Percentiles rank a stretch among this genome's conserved stretches.
Evolutionary conservation across 2,797 vertebrate species (phyloP).

Genomic region (Lepilemur ruficaudatus): DNA sequence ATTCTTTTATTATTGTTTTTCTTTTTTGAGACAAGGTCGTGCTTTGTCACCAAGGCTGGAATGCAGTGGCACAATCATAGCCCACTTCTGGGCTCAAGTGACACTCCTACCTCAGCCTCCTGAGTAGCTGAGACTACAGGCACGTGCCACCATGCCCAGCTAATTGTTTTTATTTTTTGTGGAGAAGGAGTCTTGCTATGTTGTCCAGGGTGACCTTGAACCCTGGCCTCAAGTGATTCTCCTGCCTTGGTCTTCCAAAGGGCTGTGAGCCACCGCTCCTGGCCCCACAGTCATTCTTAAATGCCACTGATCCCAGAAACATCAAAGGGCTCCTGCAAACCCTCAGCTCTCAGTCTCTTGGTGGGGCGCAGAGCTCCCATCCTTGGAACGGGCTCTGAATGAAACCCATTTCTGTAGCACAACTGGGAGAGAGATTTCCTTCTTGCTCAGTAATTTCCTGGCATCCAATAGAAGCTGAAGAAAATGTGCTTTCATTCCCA

Average conservation of each 20-base stretch:
- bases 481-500: neutral
- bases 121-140: neutral
- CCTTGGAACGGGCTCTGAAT: fast-evolving
- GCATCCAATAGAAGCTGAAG: neutral
- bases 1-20: neutral
- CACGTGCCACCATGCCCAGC: neutral
- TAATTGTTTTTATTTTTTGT: neutral
- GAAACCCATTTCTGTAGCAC: neutral
- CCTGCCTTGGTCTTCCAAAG: neutral
- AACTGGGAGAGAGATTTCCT: neutral
- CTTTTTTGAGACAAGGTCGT: neutral
- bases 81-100: neutral
- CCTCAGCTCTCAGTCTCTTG: neutral
- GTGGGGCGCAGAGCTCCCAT: neutral
- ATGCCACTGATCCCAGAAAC: neutral
- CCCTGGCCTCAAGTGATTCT: neutral
- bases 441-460: neutral
- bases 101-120: neutral
- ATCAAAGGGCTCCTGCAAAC: fast-evolving
- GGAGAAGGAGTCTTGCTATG: neutral
- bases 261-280: neutral
- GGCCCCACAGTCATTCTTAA: neutral
- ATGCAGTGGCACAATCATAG: neutral
- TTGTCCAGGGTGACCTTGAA: neutral
- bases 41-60: neutral